These are phyloP conservation scores for Chaunax sp. DNA, from an alignment of 2,797 vertebrate species.

Conservation along the genomic window DNA sequence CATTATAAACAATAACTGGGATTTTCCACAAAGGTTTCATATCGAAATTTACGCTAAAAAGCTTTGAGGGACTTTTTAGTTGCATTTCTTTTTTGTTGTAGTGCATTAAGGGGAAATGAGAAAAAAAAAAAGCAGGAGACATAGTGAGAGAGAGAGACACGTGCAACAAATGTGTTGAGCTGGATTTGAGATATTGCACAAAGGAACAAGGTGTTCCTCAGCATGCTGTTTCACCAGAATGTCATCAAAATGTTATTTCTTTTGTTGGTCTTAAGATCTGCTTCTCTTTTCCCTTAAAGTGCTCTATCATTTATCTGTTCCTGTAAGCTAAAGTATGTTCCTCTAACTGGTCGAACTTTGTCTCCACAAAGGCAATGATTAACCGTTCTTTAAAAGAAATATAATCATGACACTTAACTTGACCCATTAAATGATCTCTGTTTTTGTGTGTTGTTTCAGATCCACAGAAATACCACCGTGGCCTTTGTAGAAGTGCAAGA, in stretches of 20 bases:
- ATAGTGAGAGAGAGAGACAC: neutral
- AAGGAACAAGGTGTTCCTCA: slow-evolving; percentile 18
- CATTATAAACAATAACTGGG: slow-evolving; percentile 7
- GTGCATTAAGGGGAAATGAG: neutral
- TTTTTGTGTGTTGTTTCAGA: slow-evolving; percentile 71
- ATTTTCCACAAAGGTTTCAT: slow-evolving; percentile 26
- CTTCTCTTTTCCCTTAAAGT: slow-evolving; percentile 9
- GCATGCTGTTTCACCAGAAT: neutral
- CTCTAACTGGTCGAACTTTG: neutral
- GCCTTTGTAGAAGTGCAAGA: slow-evolving; percentile 73
- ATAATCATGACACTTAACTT: neutral
- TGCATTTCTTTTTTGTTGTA: neutral
- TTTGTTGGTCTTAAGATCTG: neutral
- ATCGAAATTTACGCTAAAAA: neutral
- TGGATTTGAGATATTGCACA: slow-evolving; percentile 37
- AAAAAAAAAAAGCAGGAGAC: neutral
- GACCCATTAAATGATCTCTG: slow-evolving; percentile 3
- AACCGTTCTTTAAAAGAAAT: slow-evolving; percentile 3
- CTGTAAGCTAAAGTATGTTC: too few relatives aligned
- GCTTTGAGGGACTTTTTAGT: neutral
- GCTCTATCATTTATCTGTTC: too few relatives aligned
- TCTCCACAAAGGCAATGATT: slow-evolving; percentile 27
- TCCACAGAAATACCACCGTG: slow-evolving; percentile 72
- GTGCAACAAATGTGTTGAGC: slow-evolving; percentile 11
- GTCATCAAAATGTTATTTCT: neutral